A percentile compares a stretch with the other conserved stretches of the same genome.
phyloP scores from a whole-genome alignment of 2,797 vertebrate genomes.

The Geotrypetes seraphini region DNA sequence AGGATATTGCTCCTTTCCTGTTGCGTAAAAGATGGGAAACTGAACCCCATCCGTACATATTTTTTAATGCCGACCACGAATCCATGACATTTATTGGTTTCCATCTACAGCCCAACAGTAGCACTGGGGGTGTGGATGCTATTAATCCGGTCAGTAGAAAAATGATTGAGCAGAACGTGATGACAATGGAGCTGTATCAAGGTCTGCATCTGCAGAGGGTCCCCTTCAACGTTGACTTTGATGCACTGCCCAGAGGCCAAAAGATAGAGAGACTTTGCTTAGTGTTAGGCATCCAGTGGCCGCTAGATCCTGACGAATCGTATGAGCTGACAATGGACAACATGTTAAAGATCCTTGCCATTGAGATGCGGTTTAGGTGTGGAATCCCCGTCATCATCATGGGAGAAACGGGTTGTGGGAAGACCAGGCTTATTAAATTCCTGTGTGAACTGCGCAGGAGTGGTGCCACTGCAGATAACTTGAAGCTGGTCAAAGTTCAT shows the following conservation, averaged over 20 bases:
- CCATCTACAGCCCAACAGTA: slow-evolving; percentile 49
- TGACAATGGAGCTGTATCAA: slow-evolving; percentile 60
- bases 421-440: slow-evolving; percentile 84
- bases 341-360: slow-evolving; percentile 84
- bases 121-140: slow-evolving; percentile 55
- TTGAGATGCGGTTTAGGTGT: slow-evolving; percentile 93
- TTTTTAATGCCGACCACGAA: slow-evolving; percentile 79
- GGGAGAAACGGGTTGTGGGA: slow-evolving; percentile 95
- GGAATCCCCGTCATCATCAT: slow-evolving; percentile 92
- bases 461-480: slow-evolving; percentile 56
- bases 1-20: slow-evolving; percentile 76
- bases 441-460: slow-evolving; percentile 71
- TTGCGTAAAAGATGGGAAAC: slow-evolving; percentile 88
- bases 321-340: slow-evolving; percentile 93
- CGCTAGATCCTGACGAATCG: slow-evolving; percentile 75
- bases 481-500: slow-evolving; percentile 91
- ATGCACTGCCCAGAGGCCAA: slow-evolving; percentile 61
- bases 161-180: slow-evolving; percentile 68
- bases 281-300: slow-evolving; percentile 70
- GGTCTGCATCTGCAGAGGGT: slow-evolving; percentile 71
- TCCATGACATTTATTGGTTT: slow-evolving; percentile 98
- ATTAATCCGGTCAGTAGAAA: slow-evolving; percentile 50
- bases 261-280: slow-evolving; percentile 77
- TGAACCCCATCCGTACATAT: slow-evolving; percentile 88
- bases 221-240: slow-evolving; percentile 81